A percentile compares a stretch with the other conserved stretches of the same genome.
These are phyloP conservation scores for Contarinia nasturtii DNA, from an alignment of 1,140 invertebrate genomes.

Conservation along the genomic window DNA sequence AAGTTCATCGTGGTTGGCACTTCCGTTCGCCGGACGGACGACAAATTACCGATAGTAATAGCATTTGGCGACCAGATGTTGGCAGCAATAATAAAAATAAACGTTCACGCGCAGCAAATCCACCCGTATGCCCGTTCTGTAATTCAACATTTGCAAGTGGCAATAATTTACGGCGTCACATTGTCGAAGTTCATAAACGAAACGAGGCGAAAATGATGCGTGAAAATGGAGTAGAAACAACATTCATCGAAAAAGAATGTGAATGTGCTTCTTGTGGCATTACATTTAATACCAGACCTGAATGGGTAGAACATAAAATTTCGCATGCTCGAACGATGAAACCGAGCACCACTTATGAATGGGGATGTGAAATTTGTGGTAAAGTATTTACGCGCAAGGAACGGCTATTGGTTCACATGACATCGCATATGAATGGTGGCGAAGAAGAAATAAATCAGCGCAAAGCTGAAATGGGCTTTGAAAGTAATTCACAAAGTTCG, in stretches of 20 bases:
- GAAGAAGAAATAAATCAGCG: background rate
- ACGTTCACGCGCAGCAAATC: background rate
- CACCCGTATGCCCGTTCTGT: conserved; percentile 16
- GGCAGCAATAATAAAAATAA: background rate
- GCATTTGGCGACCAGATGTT: conserved; percentile 3
- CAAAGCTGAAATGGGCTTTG: background rate
- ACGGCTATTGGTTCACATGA: conserved; percentile 22
- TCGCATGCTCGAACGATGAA: conserved; percentile 17
- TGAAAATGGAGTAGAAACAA: conserved; percentile 13
- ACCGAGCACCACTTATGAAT: conserved; percentile 20
- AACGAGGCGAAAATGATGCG: conserved; percentile 11
- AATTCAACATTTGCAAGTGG: conserved; percentile 22
- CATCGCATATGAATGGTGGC: conserved; percentile 1
- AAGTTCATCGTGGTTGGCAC: conserved; percentile 26
- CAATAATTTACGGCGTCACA: conserved; percentile 21
- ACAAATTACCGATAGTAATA: conserved; percentile 16
- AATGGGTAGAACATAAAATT: conserved; percentile 23
- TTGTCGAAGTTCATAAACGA: conserved; percentile 22
- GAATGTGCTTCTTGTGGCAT: conserved; percentile 15
- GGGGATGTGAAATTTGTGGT: conserved; percentile 22
- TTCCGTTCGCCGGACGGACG: conserved; percentile 24
- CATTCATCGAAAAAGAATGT: conserved; percentile 13
- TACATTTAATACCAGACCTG: conserved; percentile 14
- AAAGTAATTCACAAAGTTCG: conserved; percentile 4
- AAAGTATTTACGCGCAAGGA: conserved; percentile 22